Conservation (phyloP, 2,797 vertebrate genomes). For the Crax fasciolata region DNA sequence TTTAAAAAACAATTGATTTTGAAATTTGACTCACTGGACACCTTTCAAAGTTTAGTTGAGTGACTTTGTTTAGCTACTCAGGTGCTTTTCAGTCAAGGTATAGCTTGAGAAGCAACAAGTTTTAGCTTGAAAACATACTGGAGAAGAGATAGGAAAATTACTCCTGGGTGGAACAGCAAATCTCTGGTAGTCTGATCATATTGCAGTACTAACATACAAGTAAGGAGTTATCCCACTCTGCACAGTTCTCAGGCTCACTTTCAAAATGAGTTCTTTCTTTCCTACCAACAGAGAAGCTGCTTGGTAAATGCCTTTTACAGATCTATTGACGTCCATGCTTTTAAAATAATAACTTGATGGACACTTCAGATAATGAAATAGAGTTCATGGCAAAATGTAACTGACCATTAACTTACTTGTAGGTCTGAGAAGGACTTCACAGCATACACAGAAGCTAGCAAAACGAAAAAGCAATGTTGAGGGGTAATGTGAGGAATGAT, state of each 20-base stretch:
- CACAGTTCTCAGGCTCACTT: conserved; percentile 13
- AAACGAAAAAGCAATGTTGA: background rate
- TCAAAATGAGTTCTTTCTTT: conserved; percentile 13
- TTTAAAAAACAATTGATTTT: background rate
- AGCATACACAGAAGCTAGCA: background rate
- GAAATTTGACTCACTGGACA: background rate
- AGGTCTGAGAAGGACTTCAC: background rate
- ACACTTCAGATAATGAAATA: conserved; percentile 27
- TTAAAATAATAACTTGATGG: conserved; percentile 47
- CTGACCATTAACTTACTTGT: background rate
- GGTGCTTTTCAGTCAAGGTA: background rate
- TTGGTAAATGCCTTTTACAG: conserved; percentile 28
- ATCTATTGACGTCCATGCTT: conserved; percentile 40
- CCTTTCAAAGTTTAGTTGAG: background rate
- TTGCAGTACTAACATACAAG: background rate
- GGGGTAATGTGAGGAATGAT: background rate
- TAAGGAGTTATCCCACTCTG: background rate
- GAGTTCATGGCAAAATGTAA: background rate
- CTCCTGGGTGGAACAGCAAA: background rate
- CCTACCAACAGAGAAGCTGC: background rate
- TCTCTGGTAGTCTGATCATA: accelerated
- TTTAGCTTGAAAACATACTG: background rate
- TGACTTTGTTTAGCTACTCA: background rate
- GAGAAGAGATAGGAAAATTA: background rate
- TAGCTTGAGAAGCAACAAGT: background rate